Conservation (phyloP, 2,113 vertebrate species). For the Oryzias javanicus region DNA sequence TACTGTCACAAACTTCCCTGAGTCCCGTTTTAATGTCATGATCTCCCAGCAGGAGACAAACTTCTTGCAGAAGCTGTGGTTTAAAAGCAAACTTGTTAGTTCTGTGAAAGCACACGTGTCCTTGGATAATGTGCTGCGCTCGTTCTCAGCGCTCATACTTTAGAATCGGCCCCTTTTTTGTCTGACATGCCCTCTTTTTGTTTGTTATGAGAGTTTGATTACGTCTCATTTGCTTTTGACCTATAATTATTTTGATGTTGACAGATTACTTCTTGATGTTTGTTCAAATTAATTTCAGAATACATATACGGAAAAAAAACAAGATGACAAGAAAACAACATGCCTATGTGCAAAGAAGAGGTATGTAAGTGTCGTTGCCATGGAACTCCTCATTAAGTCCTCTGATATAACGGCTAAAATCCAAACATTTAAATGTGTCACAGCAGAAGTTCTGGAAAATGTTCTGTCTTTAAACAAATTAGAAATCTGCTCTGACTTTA, state of each 20-base stretch:
- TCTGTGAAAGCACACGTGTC: slow-evolving; percentile 39
- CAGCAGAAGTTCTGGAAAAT: slow-evolving; percentile 44
- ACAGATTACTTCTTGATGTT: slow-evolving; percentile 34
- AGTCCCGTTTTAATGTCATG: slow-evolving; percentile 17
- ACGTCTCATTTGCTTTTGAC: slow-evolving; percentile 56
- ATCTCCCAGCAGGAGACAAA: slow-evolving; percentile 34
- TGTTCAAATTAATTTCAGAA: slow-evolving; percentile 9
- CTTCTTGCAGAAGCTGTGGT: slow-evolving; percentile 13
- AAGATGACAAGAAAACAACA: too few species aligned
- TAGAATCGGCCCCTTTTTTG: slow-evolving; percentile 23
- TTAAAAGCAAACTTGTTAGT: slow-evolving; percentile 32
- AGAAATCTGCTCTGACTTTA: slow-evolving; percentile 35
- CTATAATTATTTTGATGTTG: slow-evolving; percentile 69
- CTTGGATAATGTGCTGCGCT: slow-evolving; percentile 15
- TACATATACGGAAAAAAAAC: neutral
- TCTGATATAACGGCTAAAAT: slow-evolving; percentile 52
- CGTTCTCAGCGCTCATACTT: slow-evolving; percentile 22
- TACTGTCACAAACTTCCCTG: slow-evolving; percentile 6
- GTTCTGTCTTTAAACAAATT: slow-evolving; percentile 38
- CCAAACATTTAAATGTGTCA: slow-evolving; percentile 62
- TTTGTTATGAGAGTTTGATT: slow-evolving; percentile 1
- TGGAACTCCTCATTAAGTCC: slow-evolving; percentile 63
- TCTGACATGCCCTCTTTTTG: slow-evolving; percentile 31
- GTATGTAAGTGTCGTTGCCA: slow-evolving; percentile 43
- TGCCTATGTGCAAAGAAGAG: neutral